phyloP scores from a whole-genome alignment of 1,140 invertebrate species.

The Drosophila kepulauana region DNA sequence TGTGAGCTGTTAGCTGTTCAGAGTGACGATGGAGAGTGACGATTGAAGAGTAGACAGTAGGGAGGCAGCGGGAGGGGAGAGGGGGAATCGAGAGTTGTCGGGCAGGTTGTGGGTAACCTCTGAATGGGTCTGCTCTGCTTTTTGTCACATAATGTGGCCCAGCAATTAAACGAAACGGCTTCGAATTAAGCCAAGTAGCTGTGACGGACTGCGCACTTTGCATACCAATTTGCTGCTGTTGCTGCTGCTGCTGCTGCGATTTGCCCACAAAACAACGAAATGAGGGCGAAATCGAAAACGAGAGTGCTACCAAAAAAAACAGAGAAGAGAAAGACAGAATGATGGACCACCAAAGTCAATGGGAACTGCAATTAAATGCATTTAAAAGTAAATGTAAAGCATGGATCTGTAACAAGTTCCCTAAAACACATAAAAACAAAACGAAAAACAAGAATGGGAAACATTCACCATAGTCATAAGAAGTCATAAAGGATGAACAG shows the following conservation, averaged over 20 bases:
- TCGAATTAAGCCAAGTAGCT: slow-evolving; percentile 76
- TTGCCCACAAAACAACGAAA: slow-evolving; percentile 31
- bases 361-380: slow-evolving; percentile 9
- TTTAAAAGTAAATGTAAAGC: slow-evolving; percentile 27
- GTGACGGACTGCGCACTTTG: slow-evolving; percentile 66
- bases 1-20: slow-evolving; percentile 1
- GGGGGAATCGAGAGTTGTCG: not conserved
- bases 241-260: slow-evolving; percentile 21
- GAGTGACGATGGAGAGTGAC: not conserved
- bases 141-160: slow-evolving; percentile 81
- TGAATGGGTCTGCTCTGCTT: slow-evolving; percentile 63
- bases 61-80: not conserved
- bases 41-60: too few relatives aligned
- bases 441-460: not conserved
- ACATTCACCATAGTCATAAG: not conserved
- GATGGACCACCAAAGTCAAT: slow-evolving; percentile 40
- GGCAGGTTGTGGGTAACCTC: slow-evolving; percentile 22
- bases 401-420: slow-evolving; percentile 39
- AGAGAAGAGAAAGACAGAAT: not conserved
- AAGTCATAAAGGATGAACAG: slow-evolving; percentile 15
- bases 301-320: slow-evolving; percentile 31
- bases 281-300: slow-evolving; percentile 55
- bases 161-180: slow-evolving; percentile 81
- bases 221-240: slow-evolving; percentile 67
- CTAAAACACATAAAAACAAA: slow-evolving; percentile 30